Evolutionary conservation across 2,888 invertebrate species (phyloP).

Genomic region (Eupithecia centaureata): DNA sequence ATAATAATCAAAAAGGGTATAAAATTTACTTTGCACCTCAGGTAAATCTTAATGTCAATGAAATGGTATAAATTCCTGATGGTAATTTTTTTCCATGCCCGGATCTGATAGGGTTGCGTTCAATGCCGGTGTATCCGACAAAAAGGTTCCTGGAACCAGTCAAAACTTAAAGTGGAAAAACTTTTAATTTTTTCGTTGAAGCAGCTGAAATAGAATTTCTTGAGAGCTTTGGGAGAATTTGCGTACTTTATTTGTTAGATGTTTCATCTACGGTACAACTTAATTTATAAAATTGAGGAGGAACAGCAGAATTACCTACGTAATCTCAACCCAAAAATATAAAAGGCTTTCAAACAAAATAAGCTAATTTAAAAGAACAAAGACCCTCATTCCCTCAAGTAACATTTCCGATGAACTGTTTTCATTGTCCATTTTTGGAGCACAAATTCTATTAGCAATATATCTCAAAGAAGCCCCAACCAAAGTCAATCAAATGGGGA

Average conservation of each 20-base stretch:
- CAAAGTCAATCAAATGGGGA: conserved; percentile 38
- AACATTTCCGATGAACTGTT: conserved; percentile 24
- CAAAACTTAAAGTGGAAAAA: conserved; percentile 44
- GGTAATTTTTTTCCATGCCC: background rate
- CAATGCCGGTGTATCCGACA: conserved; percentile 15
- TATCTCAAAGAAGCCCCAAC: conserved; percentile 37
- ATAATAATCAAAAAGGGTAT: too few species aligned
- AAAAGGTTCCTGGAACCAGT: conserved; percentile 43
- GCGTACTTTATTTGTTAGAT: background rate
- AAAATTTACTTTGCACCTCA: too few species aligned
- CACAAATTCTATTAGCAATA: conserved; percentile 41
- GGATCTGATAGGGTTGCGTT: background rate
- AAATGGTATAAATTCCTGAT: background rate
- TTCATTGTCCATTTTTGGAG: conserved; percentile 27
- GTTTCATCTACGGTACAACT: background rate
- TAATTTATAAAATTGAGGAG: conserved; percentile 18
- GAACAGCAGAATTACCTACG: background rate
- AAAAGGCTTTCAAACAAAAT: conserved; percentile 16
- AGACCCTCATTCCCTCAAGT: conserved; percentile 19
- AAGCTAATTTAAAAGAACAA: conserved; percentile 23
- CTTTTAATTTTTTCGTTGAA: conserved; percentile 43
- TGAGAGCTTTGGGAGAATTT: conserved; percentile 30
- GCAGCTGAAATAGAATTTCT: conserved; percentile 33
- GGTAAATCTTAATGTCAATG: background rate
- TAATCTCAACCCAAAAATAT: conserved; percentile 16